Percentiles rank a stretch among this genome's conserved stretches.
phyloP scores from a whole-genome alignment of 2,797 vertebrate genomes.

The Rhynchotus rufescens region DNA sequence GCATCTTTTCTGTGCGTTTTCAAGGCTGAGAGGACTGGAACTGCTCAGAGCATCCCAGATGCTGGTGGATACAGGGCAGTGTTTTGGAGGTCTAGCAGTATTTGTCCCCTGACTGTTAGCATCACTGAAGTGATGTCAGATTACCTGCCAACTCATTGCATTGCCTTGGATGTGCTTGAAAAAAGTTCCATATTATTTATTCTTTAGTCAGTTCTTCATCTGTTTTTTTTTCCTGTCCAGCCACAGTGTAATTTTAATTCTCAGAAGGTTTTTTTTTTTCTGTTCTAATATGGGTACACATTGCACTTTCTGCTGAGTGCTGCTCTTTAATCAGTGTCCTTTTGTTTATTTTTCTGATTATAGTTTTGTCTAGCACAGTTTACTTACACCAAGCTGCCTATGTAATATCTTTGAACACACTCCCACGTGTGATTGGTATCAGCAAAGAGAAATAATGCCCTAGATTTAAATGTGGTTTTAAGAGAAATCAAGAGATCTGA shows the following conservation, averaged over 20 bases:
- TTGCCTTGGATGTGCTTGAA: not conserved
- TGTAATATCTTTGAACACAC: not conserved
- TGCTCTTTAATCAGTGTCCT: not conserved
- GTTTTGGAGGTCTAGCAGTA: not conserved
- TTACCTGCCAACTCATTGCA: not conserved
- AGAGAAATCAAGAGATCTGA: conserved; percentile 12
- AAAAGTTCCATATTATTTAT: not conserved
- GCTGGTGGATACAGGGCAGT: not conserved
- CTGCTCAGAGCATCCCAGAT: not conserved
- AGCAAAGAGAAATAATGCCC: not conserved
- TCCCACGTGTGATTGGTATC: not conserved
- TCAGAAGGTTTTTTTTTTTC: not conserved
- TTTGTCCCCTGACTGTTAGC: not conserved
- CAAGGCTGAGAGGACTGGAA: not conserved
- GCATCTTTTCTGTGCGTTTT: not conserved
- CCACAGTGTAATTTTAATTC: not conserved
- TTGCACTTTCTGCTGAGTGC: not conserved
- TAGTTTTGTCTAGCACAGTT: not conserved
- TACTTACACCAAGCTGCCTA: not conserved
- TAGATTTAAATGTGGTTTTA: conserved; percentile 26
- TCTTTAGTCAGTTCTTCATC: not conserved
- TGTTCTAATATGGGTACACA: not conserved
- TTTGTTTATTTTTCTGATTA: conserved; percentile 8
- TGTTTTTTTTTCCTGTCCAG: not conserved
- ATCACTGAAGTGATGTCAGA: not conserved